Evolutionary conservation across 2,888 invertebrate species (phyloP), one percentile per base, ranked within the genome.

Genomic region (Trachelus tabidus): DNA sequence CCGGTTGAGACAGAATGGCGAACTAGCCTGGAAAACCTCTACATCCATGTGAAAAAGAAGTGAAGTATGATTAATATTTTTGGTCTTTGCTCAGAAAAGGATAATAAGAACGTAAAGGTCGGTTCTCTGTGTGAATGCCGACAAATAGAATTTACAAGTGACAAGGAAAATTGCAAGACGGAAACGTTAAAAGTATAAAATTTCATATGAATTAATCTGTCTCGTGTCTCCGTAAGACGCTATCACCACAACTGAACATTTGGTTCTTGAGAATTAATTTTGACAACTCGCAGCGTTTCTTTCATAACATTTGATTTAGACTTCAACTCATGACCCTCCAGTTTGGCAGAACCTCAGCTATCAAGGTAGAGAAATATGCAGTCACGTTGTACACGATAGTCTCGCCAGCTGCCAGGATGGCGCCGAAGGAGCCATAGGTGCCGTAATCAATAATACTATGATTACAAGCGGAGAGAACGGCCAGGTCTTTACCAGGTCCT

Each of bases 371-470:
- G 83, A 91, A 90, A 81, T 90, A 88, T 76, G 90, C 85, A 74
- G 90, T 89, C 40, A 90, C 89, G 80, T 92, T 92, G 82, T 91
- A 92, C 75, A 91, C 89, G 4, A 92, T 83, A 1, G 92, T 92
- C 79, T 92, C 92, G n/a, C 92, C 92, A 11, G 88, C 89, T 56
- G 92, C 90, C 56, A 92, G 83, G 81, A 92, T 88, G 15, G 92
- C 92, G 1, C 90, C 92, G 81, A 92, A 92, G 4, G 92, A 91
- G 34, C 92, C 92, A 68, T 91, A 92, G 33, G 92, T 92, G 11
- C 92, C 92, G 75, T 92, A 92, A 85, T 92, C 92, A 81, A 92
- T 92, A 81, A 93, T 91, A 79, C 91, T 92, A 82, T 93, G 92
- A 86, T 92, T 92, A 77, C 92, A 92, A 23, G 89, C 85, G 33